These are phyloP conservation scores for Jaculus jaculus DNA, from an alignment of 2,113 vertebrate species.

Conservation along the genomic window DNA sequence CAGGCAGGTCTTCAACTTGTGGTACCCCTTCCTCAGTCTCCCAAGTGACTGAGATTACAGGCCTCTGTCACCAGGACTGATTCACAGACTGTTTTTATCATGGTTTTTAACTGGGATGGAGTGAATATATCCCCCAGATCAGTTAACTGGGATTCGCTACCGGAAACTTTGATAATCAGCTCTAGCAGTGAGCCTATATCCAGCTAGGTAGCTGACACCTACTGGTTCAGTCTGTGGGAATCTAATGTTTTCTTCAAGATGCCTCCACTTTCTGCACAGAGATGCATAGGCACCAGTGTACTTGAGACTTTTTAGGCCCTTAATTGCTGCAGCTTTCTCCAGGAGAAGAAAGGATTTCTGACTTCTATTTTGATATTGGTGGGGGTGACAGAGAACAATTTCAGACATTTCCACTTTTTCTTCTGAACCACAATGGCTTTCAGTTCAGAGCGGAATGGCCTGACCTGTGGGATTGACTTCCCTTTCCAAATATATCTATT, in stretches of 20 bases:
- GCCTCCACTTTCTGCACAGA: neutral
- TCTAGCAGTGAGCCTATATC: neutral
- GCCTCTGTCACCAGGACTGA: too few relatives aligned
- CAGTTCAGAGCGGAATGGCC: neutral
- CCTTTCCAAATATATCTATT: neutral
- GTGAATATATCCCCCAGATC: neutral
- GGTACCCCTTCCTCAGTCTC: too few relatives aligned
- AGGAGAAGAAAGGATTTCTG: neutral
- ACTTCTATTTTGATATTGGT: neutral
- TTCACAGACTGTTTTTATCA: neutral
- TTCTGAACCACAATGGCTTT: neutral
- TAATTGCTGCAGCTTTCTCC: neutral
- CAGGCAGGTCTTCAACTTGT: too few relatives aligned
- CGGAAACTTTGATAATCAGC: neutral
- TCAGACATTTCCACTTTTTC: neutral
- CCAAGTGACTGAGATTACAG: too few relatives aligned
- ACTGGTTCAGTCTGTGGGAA: neutral
- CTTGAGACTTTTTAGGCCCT: neutral
- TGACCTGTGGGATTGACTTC: neutral
- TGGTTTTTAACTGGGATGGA: neutral
- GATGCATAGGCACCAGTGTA: too few relatives aligned
- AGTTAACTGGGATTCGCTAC: neutral
- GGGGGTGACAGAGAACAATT: neutral
- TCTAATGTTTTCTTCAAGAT: neutral
- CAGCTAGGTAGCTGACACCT: neutral